phyloP scores from a whole-genome alignment of 2,888 invertebrate species.

The Mythimna ferrago region DNA sequence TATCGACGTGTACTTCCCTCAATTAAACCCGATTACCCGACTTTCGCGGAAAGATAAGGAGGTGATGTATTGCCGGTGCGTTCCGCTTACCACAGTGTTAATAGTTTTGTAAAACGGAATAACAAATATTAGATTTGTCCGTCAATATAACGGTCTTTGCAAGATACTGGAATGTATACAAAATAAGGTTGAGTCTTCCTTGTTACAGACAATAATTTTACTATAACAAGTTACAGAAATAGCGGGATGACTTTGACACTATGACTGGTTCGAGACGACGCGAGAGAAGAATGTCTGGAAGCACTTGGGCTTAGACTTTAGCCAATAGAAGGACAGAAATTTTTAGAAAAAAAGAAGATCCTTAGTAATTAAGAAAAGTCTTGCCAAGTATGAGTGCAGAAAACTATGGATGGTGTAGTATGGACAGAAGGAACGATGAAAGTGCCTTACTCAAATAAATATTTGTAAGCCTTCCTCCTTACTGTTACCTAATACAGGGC shows the following conservation, averaged over 20 bases:
- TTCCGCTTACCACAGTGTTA: conserved; percentile 40
- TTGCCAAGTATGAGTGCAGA: background rate
- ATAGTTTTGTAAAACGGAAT: conserved; percentile 13
- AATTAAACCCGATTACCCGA: conserved; percentile 45
- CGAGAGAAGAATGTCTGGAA: no score
- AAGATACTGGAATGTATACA: background rate
- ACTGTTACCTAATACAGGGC: conserved; percentile 19
- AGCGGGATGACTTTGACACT: no score
- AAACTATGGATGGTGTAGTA: background rate
- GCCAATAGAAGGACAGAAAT: no score
- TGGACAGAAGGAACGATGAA: background rate
- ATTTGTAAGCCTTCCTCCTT: background rate
- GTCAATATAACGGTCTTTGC: background rate
- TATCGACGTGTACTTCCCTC: conserved; percentile 48
- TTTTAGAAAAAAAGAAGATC: no score
- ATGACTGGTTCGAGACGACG: no score
- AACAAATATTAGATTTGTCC: conserved; percentile 7
- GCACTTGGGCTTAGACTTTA: no score
- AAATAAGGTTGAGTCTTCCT: background rate
- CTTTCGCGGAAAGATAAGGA: conserved; percentile 55
- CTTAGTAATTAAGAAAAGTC: no score
- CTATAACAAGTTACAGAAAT: no score
- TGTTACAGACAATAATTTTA: background rate
- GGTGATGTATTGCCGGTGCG: conserved; percentile 38
- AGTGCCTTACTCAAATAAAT: background rate